Evolutionary conservation across 2,888 invertebrate species (phyloP), one percentile per base, ranked within the genome.

Genomic region (Onthophagus sagittarius): DNA sequence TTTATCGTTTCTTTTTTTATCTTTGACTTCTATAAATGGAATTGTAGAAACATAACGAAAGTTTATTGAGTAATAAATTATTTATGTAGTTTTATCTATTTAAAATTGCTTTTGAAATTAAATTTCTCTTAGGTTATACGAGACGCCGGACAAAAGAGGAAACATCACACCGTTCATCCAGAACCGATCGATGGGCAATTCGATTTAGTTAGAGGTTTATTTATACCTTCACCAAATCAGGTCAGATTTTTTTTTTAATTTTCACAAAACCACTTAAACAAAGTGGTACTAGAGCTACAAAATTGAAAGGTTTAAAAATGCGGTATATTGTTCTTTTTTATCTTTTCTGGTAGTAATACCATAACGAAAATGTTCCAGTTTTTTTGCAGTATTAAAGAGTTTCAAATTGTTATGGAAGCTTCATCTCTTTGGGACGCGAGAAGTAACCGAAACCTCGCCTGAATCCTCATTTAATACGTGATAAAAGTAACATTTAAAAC

Each of bases 161-260:
- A 91, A 81, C 93, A 93, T 82, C 90, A 90, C 81, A 90, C 91
- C 0, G 90, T 91, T 0, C 91, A 92, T 82, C 91, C 91, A 0
- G 91, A 93, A 81, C 92, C 93, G 0, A 91, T 93, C 64, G 92
- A 92, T 80, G 92, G 92, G 11, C 91, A 92, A 81, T 93, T 93
- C 82, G 93, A 93, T 84, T 86, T 92, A 78, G 92, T 93, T 4
- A 87, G 88, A 78, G 88, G 89, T 72, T 84, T 91, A 32, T 91
- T 89, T 82, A 88, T 91, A 76, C 91, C 91, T 5, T 88, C 89
- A 14, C 82, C 87, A 23, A 83, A 84, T 75, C 88, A 89, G 85
- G 89, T 89, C 14, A 5, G 11, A n/a, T 23, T 23, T 23, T 23
- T 23, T 1, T 23, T 23, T 3, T 3, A 1, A 23, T 23, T 23